These are phyloP conservation scores for Apamea monoglypha DNA, from an alignment of 2,888 invertebrate species.

Conservation along the genomic window DNA sequence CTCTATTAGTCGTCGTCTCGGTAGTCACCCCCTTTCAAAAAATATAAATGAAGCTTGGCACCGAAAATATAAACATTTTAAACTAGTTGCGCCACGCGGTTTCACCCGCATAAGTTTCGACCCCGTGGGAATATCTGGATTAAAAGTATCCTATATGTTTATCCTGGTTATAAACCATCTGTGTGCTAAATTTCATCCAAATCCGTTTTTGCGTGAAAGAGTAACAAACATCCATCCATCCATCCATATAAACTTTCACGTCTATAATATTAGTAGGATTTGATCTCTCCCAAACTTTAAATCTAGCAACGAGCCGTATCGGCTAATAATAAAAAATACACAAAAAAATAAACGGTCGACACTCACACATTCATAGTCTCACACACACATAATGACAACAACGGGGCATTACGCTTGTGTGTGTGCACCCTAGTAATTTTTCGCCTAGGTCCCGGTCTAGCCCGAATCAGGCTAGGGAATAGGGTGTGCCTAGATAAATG, in stretches of 20 bases:
- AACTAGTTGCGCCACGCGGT: too few species aligned
- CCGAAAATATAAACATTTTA: neutral
- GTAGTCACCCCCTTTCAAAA: neutral
- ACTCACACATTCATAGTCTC: conserved; percentile 36
- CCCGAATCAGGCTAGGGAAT: conserved; percentile 83
- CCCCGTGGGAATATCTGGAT: too few species aligned
- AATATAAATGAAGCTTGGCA: neutral
- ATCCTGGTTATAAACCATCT: too few species aligned
- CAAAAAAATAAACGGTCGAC: conserved; percentile 19
- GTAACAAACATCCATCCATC: too few species aligned
- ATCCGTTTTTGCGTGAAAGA: too few species aligned
- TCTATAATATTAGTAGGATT: too few species aligned
- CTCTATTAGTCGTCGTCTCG: too few species aligned
- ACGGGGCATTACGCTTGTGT: conserved; percentile 66
- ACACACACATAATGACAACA: conserved; percentile 42
- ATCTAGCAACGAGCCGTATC: neutral
- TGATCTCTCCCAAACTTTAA: neutral
- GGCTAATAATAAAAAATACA: conserved; percentile 31
- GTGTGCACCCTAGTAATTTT: conserved; percentile 85
- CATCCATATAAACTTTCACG: too few species aligned
- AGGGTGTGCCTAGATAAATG: conserved; percentile 87
- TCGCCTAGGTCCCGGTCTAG: conserved; percentile 88
- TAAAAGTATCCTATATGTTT: too few species aligned
- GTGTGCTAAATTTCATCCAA: too few species aligned
- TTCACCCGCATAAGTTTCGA: too few species aligned